Percentiles rank a stretch among this genome's conserved stretches.
Conservation (phyloP, 2,888 invertebrate species). For the Ypsolopha scabrella region DNA sequence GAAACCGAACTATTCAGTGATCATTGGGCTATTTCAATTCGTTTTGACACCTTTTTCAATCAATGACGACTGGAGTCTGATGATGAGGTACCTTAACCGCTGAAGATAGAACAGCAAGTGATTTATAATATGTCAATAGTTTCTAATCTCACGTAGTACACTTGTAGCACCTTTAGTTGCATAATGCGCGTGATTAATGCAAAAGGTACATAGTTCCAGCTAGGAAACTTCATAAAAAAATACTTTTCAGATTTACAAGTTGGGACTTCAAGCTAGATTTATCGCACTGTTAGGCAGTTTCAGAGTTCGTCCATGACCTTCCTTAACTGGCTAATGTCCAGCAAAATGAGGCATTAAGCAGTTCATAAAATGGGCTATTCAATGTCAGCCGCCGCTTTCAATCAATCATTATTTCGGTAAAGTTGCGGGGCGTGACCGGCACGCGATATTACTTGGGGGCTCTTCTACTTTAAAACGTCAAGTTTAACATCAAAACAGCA, state of each 20-base stretch:
- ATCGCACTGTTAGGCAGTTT: background rate
- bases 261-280: background rate
- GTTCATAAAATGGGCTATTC: slow-evolving; percentile 2
- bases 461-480: background rate
- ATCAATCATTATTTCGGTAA: slow-evolving; percentile 7
- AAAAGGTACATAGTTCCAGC: too few relatives aligned
- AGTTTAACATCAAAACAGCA: background rate
- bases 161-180: too few relatives aligned
- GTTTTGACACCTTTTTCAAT: too few relatives aligned
- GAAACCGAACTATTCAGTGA: too few relatives aligned
- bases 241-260: background rate
- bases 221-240: too few relatives aligned
- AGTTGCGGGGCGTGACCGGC: background rate
- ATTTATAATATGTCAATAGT: too few relatives aligned
- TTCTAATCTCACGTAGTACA: too few relatives aligned
- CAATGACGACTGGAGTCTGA: too few relatives aligned
- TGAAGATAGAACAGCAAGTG: too few relatives aligned
- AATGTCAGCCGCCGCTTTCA: slow-evolving; percentile 3
- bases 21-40: too few relatives aligned
- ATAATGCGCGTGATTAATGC: too few relatives aligned
- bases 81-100: too few relatives aligned
- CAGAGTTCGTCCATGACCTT: background rate
- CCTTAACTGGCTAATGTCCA: background rate
- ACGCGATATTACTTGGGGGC: background rate
- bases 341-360: background rate